phyloP scores from a whole-genome alignment of 2,113 vertebrate genomes.

The Nothocercus nigrocapillus region DNA sequence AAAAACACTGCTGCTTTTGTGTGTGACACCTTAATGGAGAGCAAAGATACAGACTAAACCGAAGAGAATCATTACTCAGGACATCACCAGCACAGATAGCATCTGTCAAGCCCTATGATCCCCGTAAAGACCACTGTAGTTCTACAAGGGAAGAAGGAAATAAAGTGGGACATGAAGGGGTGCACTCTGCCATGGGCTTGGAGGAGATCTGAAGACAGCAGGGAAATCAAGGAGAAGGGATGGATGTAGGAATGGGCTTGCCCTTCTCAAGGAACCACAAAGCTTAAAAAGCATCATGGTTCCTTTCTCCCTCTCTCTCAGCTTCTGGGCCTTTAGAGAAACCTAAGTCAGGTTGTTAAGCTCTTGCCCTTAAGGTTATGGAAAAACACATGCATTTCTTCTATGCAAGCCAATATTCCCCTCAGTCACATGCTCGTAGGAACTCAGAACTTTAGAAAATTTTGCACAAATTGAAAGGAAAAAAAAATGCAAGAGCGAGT shows the following conservation, averaged over 20 bases:
- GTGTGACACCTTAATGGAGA: neutral
- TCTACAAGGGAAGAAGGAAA: rapidly evolving
- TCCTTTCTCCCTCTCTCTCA: neutral
- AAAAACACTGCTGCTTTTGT: neutral
- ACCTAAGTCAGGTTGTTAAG: neutral
- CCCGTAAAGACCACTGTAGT: neutral
- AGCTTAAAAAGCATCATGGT: neutral
- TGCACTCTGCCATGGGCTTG: neutral
- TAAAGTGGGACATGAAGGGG: neutral
- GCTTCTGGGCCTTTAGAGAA: neutral
- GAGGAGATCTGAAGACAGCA: neutral
- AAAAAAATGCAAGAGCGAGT: neutral
- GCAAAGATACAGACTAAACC: neutral
- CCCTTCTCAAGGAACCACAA: neutral
- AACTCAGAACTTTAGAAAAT: neutral
- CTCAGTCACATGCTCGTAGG: neutral
- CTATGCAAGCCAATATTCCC: neutral
- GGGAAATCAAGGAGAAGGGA: neutral
- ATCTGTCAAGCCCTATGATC: rapidly evolving
- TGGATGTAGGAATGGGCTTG: neutral
- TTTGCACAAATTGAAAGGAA: neutral
- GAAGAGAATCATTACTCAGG: neutral
- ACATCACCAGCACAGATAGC: too few species aligned
- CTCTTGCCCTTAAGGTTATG: neutral
- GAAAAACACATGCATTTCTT: neutral